Conservation (phyloP, 2,888 invertebrate species). For the Mimumesa dahlbomi region DNA sequence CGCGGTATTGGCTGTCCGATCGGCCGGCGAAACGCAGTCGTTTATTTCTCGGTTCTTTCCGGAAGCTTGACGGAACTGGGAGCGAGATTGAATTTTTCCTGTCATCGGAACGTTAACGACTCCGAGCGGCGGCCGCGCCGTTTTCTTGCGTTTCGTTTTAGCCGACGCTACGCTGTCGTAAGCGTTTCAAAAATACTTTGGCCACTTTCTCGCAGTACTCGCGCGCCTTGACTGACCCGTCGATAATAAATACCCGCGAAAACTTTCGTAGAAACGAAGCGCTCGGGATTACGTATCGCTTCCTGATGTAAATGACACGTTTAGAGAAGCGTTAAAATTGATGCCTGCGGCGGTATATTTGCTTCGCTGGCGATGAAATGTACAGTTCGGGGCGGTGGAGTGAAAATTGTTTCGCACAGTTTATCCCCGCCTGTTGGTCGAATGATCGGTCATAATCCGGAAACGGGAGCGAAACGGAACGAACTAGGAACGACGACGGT, state of each 20-base stretch:
- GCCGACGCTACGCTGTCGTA: too few relatives aligned
- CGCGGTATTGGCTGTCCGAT: too few relatives aligned
- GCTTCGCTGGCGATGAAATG: neutral
- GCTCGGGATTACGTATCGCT: neutral
- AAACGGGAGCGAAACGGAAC: constrained; percentile 20
- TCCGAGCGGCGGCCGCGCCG: too few relatives aligned
- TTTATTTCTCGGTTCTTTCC: neutral
- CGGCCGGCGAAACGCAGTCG: neutral
- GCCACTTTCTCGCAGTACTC: too few relatives aligned
- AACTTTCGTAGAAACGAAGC: neutral
- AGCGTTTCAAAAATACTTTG: too few relatives aligned
- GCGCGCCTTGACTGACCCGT: too few relatives aligned
- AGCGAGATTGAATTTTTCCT: neutral
- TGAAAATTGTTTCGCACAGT: constrained; percentile 48
- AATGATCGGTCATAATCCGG: constrained; percentile 39
- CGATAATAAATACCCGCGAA: too few relatives aligned
- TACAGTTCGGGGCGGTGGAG: neutral
- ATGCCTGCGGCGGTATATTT: too few relatives aligned
- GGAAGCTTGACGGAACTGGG: neutral
- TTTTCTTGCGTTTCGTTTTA: too few relatives aligned
- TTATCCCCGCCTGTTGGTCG: constrained; percentile 21
- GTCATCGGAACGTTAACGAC: neutral
- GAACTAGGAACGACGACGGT: too few relatives aligned
- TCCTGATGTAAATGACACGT: too few relatives aligned
- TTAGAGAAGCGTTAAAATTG: too few relatives aligned